Evolutionary conservation across 1,140 invertebrate species (phyloP).

Genomic region (Riptortus pedestris): DNA sequence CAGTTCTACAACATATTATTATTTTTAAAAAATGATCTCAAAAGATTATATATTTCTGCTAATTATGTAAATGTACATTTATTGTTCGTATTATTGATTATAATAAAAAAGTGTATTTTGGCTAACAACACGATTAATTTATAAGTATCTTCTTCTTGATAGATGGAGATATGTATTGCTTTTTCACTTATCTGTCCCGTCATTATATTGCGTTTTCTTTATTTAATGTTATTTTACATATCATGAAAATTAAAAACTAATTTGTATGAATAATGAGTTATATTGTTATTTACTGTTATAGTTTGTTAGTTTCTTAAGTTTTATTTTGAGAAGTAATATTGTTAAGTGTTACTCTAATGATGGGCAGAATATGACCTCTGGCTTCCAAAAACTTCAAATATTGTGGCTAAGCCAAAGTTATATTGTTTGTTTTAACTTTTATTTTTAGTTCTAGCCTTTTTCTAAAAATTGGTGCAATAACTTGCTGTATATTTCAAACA

Average conservation of each 20-base stretch:
- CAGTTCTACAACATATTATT: constrained; percentile 17
- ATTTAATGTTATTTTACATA: constrained; percentile 8
- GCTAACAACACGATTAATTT: no score
- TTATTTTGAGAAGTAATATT: constrained; percentile 8
- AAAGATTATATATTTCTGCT: constrained; percentile 14
- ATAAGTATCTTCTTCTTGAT: not conserved
- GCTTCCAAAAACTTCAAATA: not conserved
- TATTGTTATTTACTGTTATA: constrained; percentile 17
- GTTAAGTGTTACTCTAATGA: constrained; percentile 16
- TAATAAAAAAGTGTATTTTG: no score
- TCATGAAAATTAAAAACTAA: constrained; percentile 5
- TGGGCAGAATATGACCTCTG: constrained; percentile 11
- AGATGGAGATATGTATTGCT: constrained; percentile 9
- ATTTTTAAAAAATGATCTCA: constrained; percentile 17
- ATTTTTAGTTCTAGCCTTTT: constrained; percentile 9
- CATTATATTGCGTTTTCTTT: constrained; percentile 9
- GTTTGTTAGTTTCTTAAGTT: constrained; percentile 14
- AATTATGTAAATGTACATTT: not conserved
- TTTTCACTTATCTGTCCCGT: not conserved
- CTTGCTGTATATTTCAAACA: constrained; percentile 19
- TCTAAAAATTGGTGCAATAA: constrained; percentile 14
- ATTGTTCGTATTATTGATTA: no score
- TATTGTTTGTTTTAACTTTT: constrained; percentile 1
- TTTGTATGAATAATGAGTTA: constrained; percentile 20
- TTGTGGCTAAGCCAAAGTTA: constrained; percentile 21